Base-by-base conservation (phyloP, 1,140 invertebrate species). In the Drosophila kohkoa region DNA sequence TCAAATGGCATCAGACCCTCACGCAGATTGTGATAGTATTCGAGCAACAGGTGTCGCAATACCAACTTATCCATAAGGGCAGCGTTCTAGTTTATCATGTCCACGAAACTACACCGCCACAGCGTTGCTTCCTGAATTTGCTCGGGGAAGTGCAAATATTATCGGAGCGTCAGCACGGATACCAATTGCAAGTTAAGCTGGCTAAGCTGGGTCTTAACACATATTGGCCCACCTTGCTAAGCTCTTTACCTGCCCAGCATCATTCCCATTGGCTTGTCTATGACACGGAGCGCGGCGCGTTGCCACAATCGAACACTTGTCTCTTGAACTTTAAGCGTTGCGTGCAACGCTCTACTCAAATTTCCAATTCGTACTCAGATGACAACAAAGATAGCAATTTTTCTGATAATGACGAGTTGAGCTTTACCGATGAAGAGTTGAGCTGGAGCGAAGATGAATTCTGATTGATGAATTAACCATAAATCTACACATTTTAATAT, bases 1-100 rank as follows among this genome's bases (percentile, higher is more conserved):
- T 89, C 3, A 74, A 51, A 5, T 88, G 83, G 83, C 49, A 78
- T 45, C 83, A 88, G 68, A 81, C 70, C 5, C 20, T 41, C 3
- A 5, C 28, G 28, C 69, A 81, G 1, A 73, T 88, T 3, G 70
- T 64, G 2, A 16, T 88, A 1, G 54, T 69, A 6, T 35, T 88
- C 3, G 83, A 88, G 51, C 85, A 88, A 28, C 54, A 75, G 6
- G 63, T 67, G 25, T 28, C 63, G n/a, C 66, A 88, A 8, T 88
- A 85, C 32, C 20, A 81, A 4, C 57, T 88, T 0, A 8, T 45
- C 0, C 45, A 66, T 8, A 3, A 25, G 0, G 32, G 38, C 0
- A 73, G 68, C 15, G 28, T 57, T 3, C 48, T 88, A 1, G 5
- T 74, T 5, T 89, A 88, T 25, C 28, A 32, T 8, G 68, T 65